Evolutionary conservation across 2,113 vertebrate species (phyloP).

Genomic region (Lepus europaeus): DNA sequence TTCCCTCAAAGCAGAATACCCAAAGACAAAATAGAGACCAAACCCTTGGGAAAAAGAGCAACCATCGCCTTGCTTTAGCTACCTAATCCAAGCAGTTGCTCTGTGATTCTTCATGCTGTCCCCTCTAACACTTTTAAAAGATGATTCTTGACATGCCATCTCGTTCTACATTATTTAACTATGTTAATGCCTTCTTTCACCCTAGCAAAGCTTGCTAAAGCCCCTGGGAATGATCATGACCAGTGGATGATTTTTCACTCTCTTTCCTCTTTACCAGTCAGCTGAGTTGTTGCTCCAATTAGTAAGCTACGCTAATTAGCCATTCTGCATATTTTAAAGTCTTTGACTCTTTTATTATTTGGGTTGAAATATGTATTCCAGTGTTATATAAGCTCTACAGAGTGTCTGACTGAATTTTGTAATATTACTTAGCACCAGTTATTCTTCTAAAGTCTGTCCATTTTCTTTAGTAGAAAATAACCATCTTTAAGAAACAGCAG

Average conservation of each 20-base stretch:
- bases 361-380: conserved; percentile 54
- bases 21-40: neutral
- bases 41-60: neutral
- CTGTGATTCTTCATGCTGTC: neutral
- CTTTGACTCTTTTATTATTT: conserved; percentile 64
- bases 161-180: neutral
- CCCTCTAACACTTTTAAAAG: neutral
- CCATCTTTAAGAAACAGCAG: conserved; percentile 72
- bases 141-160: neutral
- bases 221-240: neutral
- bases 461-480: conserved; percentile 77
- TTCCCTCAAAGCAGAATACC: neutral
- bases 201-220: neutral
- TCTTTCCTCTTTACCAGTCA: neutral
- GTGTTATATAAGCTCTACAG: conserved; percentile 41
- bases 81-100: conserved; percentile 6
- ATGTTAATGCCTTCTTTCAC: conserved; percentile 9
- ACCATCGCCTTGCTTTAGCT: neutral
- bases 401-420: conserved; percentile 70
- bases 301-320: conserved; percentile 50
- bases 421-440: conserved; percentile 56
- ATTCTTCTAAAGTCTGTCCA: conserved; percentile 63
- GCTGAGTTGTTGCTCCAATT: conserved; percentile 62
- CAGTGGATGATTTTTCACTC: neutral
- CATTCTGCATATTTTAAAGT: neutral